Conservation (phyloP, 2,113 vertebrate species). For the Passer domesticus region DNA sequence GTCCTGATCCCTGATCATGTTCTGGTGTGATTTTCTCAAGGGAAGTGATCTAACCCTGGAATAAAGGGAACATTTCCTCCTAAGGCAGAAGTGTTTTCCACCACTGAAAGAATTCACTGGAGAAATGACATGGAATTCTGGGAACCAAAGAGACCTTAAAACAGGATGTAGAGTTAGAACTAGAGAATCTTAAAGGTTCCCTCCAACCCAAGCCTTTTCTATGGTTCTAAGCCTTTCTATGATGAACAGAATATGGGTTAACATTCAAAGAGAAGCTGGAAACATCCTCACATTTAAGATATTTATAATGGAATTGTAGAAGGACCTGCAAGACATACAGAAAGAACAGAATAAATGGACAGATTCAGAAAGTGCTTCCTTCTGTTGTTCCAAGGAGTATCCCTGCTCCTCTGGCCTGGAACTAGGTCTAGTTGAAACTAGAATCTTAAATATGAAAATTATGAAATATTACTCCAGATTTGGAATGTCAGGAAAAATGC, state of each 20-base stretch:
- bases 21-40: not conserved
- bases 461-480: not conserved
- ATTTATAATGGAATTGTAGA: not conserved
- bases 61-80: not conserved
- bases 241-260: not conserved
- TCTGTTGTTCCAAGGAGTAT: not conserved
- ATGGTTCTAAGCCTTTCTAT: not conserved
- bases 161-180: not conserved
- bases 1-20: not conserved
- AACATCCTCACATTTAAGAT: not conserved
- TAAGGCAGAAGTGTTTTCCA: not conserved
- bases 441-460: not conserved
- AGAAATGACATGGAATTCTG: not conserved
- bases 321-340: not conserved
- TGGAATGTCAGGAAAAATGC: not conserved
- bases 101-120: not conserved
- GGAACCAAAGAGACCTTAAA: not conserved
- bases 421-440: not conserved
- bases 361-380: not conserved
- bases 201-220: not conserved
- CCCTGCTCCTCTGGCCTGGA: not conserved
- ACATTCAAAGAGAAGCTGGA: not conserved
- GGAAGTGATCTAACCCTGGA: not conserved
- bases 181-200: not conserved
- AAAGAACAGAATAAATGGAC: not conserved